Conservation (phyloP, 2,113 vertebrate species). For the Toxotes chatareus region DNA sequence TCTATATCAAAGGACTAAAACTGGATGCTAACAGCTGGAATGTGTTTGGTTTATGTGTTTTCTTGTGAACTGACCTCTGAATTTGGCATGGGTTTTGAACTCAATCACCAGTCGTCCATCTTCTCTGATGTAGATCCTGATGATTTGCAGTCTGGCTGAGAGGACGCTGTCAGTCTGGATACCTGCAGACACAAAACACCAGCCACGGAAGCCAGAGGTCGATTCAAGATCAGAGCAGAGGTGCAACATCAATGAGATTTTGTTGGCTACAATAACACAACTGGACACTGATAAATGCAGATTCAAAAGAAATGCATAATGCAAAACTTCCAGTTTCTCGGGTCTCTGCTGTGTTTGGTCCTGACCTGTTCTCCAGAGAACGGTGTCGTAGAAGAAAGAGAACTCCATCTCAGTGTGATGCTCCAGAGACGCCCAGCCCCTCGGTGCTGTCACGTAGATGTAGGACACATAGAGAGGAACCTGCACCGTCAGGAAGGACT, state of each 20-base stretch:
- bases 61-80: constrained; percentile 87
- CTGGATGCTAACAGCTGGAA: not conserved
- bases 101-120: constrained; percentile 97
- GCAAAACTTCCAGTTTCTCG: no score
- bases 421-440: constrained; percentile 98
- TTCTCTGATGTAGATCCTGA: constrained; percentile 96
- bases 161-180: constrained; percentile 99
- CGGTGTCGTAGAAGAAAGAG: constrained; percentile 98
- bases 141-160: constrained; percentile 95
- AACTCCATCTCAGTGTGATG: constrained; percentile 99
- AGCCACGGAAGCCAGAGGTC: not conserved
- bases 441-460: constrained; percentile 94
- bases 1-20: not conserved
- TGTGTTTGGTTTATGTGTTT: no score
- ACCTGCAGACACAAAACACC: constrained; percentile 77
- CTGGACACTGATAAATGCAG: no score
- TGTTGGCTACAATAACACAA: no score
- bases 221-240: not conserved
- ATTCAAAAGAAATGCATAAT: no score
- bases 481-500: constrained; percentile 97
- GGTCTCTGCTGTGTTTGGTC: not conserved
- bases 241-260: no score
- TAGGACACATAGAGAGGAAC: constrained; percentile 98
- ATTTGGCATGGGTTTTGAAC: constrained; percentile 98
- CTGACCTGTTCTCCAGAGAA: constrained; percentile 96